Base-by-base conservation (phyloP, 2,113 vertebrate genomes). In the Gambusia affinis region DNA sequence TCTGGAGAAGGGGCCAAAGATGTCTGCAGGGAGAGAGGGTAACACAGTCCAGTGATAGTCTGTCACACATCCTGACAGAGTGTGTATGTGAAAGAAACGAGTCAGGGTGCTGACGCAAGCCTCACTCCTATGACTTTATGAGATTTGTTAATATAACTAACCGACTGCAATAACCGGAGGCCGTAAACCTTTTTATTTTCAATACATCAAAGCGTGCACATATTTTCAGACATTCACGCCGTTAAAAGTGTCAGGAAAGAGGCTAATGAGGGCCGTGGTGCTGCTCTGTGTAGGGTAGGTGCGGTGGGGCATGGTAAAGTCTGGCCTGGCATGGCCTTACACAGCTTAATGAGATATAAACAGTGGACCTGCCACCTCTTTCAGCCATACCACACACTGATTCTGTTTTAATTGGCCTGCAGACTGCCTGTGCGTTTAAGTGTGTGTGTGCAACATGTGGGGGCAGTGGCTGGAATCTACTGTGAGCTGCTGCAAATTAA, bases 261-360 rank as follows among this genome's bases (percentile, higher is more conserved):
- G 80, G 74, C 85, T 91, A 92, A 92, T 87, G 87, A 92, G 88
- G 68, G 80, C 64, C 70, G 71, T 3, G 71, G 76, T 54, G 70
- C 79, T 79, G 79, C 64, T 62, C 37, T 33, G 83, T 72, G 71
- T 68, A 80, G 80, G 75, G 64, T 72, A 71, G 81, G 72, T 42
- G 66, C 83, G 74, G 76, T 63, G 19, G 76, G 89, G 89, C 84
- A 83, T 85, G 84, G 78, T 77, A 79, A 75, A 81, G 82, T 42
- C 69, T 60, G 72, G 87, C 78, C 79, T 89, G 85, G 87, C 83
- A 84, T 86, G 82, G 85, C 85, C 77, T 76, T 81, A 80, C 87
- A 78, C 83, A 73, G 86, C 76, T 80, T 92, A 91, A 91, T 91
- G 87, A 88, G 87, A 85, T 80, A 83, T 89, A 92, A 92, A 90